phyloP scores from a whole-genome alignment of 2,797 vertebrate species.

The Mus minutoides region DNA sequence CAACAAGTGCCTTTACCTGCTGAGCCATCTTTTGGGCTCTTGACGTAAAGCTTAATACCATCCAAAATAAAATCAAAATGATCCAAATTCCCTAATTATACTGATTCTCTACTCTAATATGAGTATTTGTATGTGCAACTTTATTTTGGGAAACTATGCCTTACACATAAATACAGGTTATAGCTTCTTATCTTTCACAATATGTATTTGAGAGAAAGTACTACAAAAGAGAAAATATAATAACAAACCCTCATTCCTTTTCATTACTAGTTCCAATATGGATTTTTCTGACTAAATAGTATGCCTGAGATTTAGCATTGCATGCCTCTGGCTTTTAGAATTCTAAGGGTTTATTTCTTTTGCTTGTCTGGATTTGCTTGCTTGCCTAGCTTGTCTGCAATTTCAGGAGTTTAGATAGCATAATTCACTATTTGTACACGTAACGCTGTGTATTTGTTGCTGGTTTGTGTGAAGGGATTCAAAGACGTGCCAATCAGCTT shows the following conservation, averaged over 20 bases:
- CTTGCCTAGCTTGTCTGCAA: background rate
- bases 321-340: constrained; percentile 28
- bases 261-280: constrained; percentile 1
- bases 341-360: constrained; percentile 2
- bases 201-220: background rate
- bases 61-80: constrained; percentile 51
- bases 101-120: background rate
- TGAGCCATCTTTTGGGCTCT: background rate
- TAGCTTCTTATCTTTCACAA: constrained; percentile 46
- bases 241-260: constrained; percentile 28
- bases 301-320: background rate
- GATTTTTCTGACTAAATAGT: background rate
- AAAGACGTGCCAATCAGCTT: background rate
- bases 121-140: constrained; percentile 20
- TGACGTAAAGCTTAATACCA: background rate
- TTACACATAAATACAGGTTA: background rate
- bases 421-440: background rate
- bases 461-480: background rate
- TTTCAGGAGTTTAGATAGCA: background rate
- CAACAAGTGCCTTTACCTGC: background rate
- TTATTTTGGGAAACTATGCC: background rate
- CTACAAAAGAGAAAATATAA: constrained; percentile 52
- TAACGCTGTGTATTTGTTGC: background rate
- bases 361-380: background rate
- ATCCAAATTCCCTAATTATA: background rate